Evolutionary conservation across 1,140 invertebrate species (phyloP), one percentile per base, ranked within the genome.

Genomic region (Lysiphlebus fabarum): DNA sequence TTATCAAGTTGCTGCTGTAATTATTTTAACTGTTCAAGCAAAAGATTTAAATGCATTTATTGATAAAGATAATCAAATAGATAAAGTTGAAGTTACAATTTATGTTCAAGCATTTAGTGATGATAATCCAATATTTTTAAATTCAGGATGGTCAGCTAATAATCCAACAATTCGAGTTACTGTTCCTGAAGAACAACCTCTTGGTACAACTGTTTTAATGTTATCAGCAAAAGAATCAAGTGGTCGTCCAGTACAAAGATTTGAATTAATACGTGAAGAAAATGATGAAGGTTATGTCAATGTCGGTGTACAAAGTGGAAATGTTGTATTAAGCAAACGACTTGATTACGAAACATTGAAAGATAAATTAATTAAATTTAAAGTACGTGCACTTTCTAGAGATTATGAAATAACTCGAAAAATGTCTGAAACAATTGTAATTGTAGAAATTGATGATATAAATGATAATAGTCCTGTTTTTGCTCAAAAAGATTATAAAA

Each of bases 391-490:
- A 2, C 82, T 85, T 4, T 85, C 85, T 37, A 85, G 84, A 51
- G 88, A 90, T 69, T 84, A 84, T 4, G 83, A 85, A 53, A 81
- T 85, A 40, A 82, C 79, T 4, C 80, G 80, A 36, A 86, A 83
- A 53, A 81, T 86, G 66, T 86, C 84, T 57, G 83, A 84, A 60
- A 87, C 89, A 0, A 87, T 85, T 60, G 82, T 92, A 5, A 82
- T 86, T 7, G 82, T 92, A 10, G 83, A 86, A 59, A 81, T 90
- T 36, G 75, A 84, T 61, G 91, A 93, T 70, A 82, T 89, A 0
- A 93, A 93, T 67, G 90, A 93, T 67, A 91, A 93, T 70, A 82
- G 83, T 64, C 91, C 91, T 1, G 76, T 82, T 48, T 93, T 93
- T 70, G 82, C 83, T 53, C 83, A 87, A 65, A 81, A 80, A 61